Base-by-base conservation (phyloP, 2,113 vertebrate genomes). In the Caracal caracal region DNA sequence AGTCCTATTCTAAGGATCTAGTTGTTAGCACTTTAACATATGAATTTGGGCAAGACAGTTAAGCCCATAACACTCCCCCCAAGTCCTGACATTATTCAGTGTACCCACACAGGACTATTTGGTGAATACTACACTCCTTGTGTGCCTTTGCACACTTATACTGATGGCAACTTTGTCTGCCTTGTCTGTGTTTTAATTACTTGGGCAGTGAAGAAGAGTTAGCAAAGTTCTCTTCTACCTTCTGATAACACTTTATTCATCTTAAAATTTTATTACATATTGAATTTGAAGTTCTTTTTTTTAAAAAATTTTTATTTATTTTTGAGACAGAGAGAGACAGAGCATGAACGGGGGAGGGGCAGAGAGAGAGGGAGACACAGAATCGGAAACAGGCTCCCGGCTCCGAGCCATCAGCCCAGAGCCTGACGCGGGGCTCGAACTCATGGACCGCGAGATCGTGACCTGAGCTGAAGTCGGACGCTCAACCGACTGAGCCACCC, bases 281-380 rank as follows among this genome's bases (percentile, higher is more conserved):
- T 90, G 30, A 63, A 51, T 51, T 86, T 90, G 26, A 81, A 76
- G 51, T 79, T 84, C 59, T 75, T 90, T 96, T 89, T 66, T n/a
- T n/a, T n/a, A n/a, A n/a, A n/a, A n/a, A n/a, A n/a, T n/a, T n/a
- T n/a, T n/a, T n/a, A n/a, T n/a, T n/a, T n/a, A n/a, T n/a, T n/a
- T n/a, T n/a, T n/a, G n/a, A n/a, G n/a, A n/a, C n/a, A n/a, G n/a
- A n/a, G n/a, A n/a, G n/a, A n/a, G n/a, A n/a, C n/a, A n/a, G n/a
- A n/a, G n/a, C n/a, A n/a, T n/a, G n/a, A n/a, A n/a, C n/a, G n/a
- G n/a, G n/a, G n/a, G n/a, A n/a, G n/a, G n/a, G n/a, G n/a, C n/a
- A n/a, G n/a, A n/a, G n/a, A n/a, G n/a, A n/a, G n/a, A n/a, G n/a
- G n/a, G n/a, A n/a, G n/a, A n/a, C n/a, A n/a, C n/a, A n/a, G n/a